Evolutionary conservation across 1,140 invertebrate genomes (phyloP).

Genomic region (Mycetomoellerius zeteki): DNA sequence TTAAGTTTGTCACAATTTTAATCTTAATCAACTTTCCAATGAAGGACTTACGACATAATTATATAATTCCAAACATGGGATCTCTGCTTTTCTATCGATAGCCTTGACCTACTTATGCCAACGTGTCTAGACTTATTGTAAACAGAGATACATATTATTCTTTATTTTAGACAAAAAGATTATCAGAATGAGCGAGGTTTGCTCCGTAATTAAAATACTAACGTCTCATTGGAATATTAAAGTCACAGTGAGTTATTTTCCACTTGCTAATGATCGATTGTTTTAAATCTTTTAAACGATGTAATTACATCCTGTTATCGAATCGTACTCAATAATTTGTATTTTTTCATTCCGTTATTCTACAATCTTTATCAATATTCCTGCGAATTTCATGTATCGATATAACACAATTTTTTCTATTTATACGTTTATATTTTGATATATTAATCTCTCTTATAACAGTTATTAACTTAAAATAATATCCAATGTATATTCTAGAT

Average conservation of each 20-base stretch:
- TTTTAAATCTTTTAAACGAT: neutral
- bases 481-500: neutral
- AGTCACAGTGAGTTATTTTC: neutral
- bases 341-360: neutral
- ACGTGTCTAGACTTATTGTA: neutral
- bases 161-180: neutral
- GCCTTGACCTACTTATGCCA: neutral
- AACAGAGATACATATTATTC: neutral
- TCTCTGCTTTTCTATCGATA: neutral
- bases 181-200: neutral
- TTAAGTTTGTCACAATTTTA: neutral
- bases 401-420: neutral
- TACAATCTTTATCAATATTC: neutral
- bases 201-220: neutral
- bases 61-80: neutral
- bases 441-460: neutral
- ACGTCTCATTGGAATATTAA: neutral
- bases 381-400: neutral
- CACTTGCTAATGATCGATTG: neutral
- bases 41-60: neutral
- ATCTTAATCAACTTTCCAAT: conserved; percentile 1
- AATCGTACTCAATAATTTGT: neutral
- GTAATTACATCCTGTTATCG: neutral
- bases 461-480: conserved; percentile 6
- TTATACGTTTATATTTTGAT: neutral